phyloP scores from a whole-genome alignment of 2,113 vertebrate genomes.

The Indicator maculatus region DNA sequence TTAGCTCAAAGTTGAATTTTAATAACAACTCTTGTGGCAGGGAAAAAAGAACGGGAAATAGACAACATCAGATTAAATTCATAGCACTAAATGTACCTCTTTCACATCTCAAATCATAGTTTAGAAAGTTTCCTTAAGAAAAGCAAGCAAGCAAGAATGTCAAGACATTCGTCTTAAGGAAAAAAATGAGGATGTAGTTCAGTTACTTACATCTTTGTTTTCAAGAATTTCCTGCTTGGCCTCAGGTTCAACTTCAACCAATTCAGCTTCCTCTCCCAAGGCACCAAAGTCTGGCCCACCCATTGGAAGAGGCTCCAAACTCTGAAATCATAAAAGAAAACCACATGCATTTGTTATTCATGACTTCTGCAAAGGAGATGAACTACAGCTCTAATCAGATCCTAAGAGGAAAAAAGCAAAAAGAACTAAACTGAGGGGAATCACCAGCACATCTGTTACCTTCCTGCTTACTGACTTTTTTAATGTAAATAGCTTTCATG shows the following conservation, averaged over 20 bases:
- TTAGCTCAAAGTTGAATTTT: neutral
- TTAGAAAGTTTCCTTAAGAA: neutral
- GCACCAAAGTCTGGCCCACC: slow-evolving; percentile 84
- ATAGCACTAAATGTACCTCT: neutral
- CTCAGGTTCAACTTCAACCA: slow-evolving; percentile 86
- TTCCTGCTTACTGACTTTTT: neutral
- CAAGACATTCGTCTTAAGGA: neutral
- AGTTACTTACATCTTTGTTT: slow-evolving; percentile 90
- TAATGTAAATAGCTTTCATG: neutral
- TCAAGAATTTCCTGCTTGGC: slow-evolving; percentile 92
- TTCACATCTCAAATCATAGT: neutral
- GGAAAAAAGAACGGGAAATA: neutral
- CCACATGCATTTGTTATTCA: rapidly evolving
- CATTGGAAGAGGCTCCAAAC: slow-evolving; percentile 90
- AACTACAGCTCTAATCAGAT: neutral
- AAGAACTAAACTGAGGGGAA: neutral
- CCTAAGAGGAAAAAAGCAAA: neutral
- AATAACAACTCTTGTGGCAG: neutral
- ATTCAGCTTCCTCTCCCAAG: slow-evolving; percentile 85
- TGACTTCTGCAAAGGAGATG: neutral
- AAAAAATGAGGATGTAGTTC: neutral
- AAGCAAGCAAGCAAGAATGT: neutral
- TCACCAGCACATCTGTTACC: neutral
- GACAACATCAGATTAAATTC: neutral
- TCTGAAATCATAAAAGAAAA: slow-evolving; percentile 72